Conservation (phyloP, 2,113 vertebrate genomes). For the Oreotrochilus melanogaster region DNA sequence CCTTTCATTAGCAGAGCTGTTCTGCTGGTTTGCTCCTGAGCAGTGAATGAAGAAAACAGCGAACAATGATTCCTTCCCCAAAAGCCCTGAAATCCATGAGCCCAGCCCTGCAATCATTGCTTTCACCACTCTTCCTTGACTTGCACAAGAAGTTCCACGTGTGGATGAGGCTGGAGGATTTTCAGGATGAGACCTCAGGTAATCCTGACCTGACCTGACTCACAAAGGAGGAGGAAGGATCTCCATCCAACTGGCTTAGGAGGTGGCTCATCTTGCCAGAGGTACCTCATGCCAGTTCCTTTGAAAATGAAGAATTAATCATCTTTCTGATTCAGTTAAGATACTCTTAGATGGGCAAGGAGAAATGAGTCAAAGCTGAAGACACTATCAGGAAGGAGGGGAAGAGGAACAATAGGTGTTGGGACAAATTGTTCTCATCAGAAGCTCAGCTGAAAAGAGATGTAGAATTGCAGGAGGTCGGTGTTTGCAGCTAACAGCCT, state of each 20-base stretch:
- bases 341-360: not conserved
- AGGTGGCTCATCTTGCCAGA: not conserved
- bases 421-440: not conserved
- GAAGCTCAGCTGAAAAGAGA: not conserved
- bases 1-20: rapidly evolving
- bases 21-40: not conserved
- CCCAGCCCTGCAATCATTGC: not conserved
- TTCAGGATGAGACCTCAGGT: constrained; percentile 15
- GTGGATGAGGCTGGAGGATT: not conserved
- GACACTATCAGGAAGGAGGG: not conserved
- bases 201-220: constrained; percentile 54
- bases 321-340: constrained; percentile 25
- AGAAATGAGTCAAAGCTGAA: not conserved
- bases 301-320: constrained; percentile 40
- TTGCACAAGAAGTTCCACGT: not conserved
- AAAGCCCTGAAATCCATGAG: not conserved
- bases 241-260: constrained; percentile 22
- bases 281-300: constrained; percentile 4
- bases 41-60: not conserved
- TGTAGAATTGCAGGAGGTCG: rapidly evolving
- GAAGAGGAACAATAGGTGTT: not conserved
- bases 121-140: not conserved
- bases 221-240: not conserved
- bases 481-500: not conserved
- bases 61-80: not conserved